Evolutionary conservation across 2,888 invertebrate species (phyloP).

Genomic region (Acanthococcus lagerstroemiae): DNA sequence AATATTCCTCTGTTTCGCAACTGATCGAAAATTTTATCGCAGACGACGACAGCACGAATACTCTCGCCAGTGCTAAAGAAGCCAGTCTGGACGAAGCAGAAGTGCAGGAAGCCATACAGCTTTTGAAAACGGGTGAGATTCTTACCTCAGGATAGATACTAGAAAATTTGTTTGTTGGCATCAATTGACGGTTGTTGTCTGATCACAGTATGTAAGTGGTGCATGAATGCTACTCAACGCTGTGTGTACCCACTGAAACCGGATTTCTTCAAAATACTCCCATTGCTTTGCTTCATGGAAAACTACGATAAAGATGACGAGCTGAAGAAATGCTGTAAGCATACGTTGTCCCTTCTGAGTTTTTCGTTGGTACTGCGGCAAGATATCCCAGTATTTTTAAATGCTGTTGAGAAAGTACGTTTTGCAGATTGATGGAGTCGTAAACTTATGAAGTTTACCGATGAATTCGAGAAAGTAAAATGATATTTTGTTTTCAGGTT

Average conservation of each 20-base stretch:
- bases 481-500: conserved; percentile 36
- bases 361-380: conserved; percentile 51
- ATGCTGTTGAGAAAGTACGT: conserved; percentile 46
- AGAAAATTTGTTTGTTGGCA: not conserved
- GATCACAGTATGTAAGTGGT: conserved; percentile 34
- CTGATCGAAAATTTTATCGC: too few relatives aligned
- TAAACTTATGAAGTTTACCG: not conserved
- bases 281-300: conserved; percentile 60
- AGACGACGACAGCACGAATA: not conserved
- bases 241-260: conserved; percentile 36
- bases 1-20: too few relatives aligned
- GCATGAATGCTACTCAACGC: conserved; percentile 41
- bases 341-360: conserved; percentile 57
- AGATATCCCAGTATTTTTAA: conserved; percentile 51
- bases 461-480: not conserved
- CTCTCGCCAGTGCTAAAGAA: not conserved
- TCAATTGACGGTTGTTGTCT: not conserved
- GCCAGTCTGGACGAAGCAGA: not conserved
- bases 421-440: not conserved
- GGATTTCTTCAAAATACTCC: conserved; percentile 51
- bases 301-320: conserved; percentile 71
- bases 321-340: conserved; percentile 55
- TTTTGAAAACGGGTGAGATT: conserved; percentile 30
- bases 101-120: conserved; percentile 13
- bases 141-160: not conserved